Evolutionary conservation across 2,888 invertebrate genomes (phyloP).

Genomic region (Ornithoptera priamus): DNA sequence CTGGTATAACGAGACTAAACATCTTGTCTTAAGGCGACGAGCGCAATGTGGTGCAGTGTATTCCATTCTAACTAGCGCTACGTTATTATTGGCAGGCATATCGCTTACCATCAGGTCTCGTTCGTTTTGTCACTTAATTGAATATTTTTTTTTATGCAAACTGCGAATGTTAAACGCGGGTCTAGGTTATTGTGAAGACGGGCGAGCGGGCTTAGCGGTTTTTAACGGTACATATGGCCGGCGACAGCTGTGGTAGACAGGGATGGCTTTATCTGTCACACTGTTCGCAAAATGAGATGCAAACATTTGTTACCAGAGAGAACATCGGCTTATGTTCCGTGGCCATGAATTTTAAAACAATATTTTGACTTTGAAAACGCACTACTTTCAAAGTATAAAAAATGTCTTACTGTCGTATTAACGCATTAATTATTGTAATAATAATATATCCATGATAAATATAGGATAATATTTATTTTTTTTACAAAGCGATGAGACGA

Average conservation of each 20-base stretch:
- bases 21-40: no score
- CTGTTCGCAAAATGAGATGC: constrained; percentile 10
- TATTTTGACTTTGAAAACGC: neutral
- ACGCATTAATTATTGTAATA: no score
- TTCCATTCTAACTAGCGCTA: no score
- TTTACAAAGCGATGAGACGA: no score
- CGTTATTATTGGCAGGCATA: no score
- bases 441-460: no score
- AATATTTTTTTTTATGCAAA: neutral
- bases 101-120: no score
- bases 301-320: neutral
- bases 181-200: constrained; percentile 10
- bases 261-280: constrained; percentile 9
- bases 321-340: constrained; percentile 2
- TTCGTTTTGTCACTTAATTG: no score
- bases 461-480: no score
- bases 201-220: constrained; percentile 15
- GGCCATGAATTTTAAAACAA: constrained; percentile 12
- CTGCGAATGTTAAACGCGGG: constrained; percentile 10
- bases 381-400: neutral
- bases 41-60: no score
- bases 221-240: constrained; percentile 24
- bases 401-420: no score
- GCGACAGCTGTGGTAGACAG: constrained; percentile 9
- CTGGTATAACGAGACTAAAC: no score